Percentiles rank a stretch among this genome's conserved stretches.
These are phyloP conservation scores for Cerastis leucographa DNA, from an alignment of 2,888 invertebrate genomes.

Conservation along the genomic window DNA sequence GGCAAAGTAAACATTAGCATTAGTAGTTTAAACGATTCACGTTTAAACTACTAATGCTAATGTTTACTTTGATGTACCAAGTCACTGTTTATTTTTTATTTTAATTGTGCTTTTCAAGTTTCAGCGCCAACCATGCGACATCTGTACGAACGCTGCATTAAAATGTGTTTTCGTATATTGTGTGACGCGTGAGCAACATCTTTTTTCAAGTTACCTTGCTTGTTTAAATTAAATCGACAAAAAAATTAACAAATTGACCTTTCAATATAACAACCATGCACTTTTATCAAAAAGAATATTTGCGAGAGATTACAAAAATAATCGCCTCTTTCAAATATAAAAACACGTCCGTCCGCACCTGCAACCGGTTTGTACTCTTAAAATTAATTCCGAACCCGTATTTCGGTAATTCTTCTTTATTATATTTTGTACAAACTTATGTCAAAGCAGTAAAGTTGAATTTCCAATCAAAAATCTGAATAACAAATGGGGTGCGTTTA, in stretches of 20 bases:
- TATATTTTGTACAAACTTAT: constrained; percentile 30
- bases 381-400: constrained; percentile 32
- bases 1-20: too few species aligned
- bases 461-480: constrained; percentile 12
- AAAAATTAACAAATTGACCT: neutral
- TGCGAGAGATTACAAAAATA: neutral
- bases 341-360: constrained; percentile 45
- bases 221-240: neutral
- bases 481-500: constrained; percentile 71
- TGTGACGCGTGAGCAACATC: neutral
- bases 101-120: neutral
- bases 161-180: neutral
- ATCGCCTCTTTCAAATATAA: constrained; percentile 29
- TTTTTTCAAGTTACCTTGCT: neutral
- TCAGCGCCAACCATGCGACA: neutral
- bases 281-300: neutral
- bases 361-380: constrained; percentile 14
- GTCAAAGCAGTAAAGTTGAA: constrained; percentile 42
- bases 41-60: neutral
- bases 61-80: neutral
- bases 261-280: neutral
- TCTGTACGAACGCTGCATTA: constrained; percentile 5
- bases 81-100: neutral
- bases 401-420: constrained; percentile 39
- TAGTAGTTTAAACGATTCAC: too few species aligned